A percentile compares a stretch with the other conserved stretches of the same genome.
These are phyloP conservation scores for Sebastiscus tertius DNA, from an alignment of 2,797 vertebrate genomes.

Conservation along the genomic window DNA sequence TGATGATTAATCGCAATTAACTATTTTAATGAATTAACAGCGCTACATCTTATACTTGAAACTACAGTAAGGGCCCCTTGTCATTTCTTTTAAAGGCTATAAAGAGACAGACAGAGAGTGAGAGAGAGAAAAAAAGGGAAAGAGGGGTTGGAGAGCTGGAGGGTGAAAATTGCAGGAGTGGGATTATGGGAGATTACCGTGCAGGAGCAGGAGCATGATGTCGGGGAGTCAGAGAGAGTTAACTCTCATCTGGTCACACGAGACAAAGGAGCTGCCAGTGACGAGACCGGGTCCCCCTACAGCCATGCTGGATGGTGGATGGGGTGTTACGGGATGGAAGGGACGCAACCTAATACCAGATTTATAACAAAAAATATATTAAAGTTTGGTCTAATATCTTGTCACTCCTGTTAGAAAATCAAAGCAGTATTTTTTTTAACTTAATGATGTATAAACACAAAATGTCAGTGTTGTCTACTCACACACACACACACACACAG, in stretches of 20 bases:
- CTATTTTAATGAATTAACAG: no score
- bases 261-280: conserved; percentile 73
- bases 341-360: not conserved
- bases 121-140: not conserved
- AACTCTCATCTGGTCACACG: conserved; percentile 69
- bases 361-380: not conserved
- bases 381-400: not conserved
- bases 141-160: conserved; percentile 38
- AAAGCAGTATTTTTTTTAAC: not conserved
- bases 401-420: not conserved
- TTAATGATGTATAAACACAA: conserved; percentile 14
- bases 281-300: conserved; percentile 33
- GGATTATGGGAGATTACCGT: conserved; percentile 77
- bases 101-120: conserved; percentile 1
- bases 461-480: conserved; percentile 17
- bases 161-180: conserved; percentile 66
- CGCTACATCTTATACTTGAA: not conserved
- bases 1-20: no score
- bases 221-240: conserved; percentile 54
- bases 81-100: not conserved
- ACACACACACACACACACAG: not conserved
- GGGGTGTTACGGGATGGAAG: conserved; percentile 30
- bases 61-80: not conserved
- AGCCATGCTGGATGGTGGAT: conserved; percentile 45
- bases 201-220: conserved; percentile 69